phyloP scores from a whole-genome alignment of 2,113 vertebrate species.

The Typhlomys cinereus region DNA sequence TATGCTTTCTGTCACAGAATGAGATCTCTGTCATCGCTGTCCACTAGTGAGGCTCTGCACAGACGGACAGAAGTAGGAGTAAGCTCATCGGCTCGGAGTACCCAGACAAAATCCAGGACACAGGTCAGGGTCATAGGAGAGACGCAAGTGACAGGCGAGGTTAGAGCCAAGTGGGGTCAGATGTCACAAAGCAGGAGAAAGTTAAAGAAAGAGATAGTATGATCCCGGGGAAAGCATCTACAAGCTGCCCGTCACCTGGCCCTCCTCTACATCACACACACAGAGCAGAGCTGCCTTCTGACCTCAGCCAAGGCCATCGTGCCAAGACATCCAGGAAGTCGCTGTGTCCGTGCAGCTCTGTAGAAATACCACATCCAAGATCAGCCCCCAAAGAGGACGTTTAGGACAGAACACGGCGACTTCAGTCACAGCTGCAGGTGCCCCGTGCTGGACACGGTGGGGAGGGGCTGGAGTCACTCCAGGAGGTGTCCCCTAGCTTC shows the following conservation, averaged over 20 bases:
- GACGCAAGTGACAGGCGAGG: rapidly evolving
- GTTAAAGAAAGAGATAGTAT: rapidly evolving
- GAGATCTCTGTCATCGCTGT: too few species aligned
- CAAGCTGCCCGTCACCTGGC: rapidly evolving
- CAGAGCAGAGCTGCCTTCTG: background rate
- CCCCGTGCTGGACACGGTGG: rapidly evolving
- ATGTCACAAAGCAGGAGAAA: background rate
- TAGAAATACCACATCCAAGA: background rate
- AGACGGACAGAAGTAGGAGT: background rate
- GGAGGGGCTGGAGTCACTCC: too few species aligned
- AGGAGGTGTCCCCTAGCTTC: background rate
- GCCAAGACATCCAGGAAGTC: background rate
- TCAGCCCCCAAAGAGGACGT: background rate
- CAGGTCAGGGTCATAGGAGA: rapidly evolving
- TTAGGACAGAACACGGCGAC: too few species aligned
- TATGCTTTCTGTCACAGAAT: too few species aligned
- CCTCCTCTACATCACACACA: rapidly evolving
- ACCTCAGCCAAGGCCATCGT: background rate
- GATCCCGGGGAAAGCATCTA: background rate
- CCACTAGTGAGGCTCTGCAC: rapidly evolving
- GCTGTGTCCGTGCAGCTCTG: rapidly evolving
- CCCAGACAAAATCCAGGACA: background rate
- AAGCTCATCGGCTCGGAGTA: rapidly evolving
- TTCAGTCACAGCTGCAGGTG: rapidly evolving
- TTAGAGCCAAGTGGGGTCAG: background rate